phyloP scores from a whole-genome alignment of 2,888 invertebrate species.

The Euplexia lucipara region DNA sequence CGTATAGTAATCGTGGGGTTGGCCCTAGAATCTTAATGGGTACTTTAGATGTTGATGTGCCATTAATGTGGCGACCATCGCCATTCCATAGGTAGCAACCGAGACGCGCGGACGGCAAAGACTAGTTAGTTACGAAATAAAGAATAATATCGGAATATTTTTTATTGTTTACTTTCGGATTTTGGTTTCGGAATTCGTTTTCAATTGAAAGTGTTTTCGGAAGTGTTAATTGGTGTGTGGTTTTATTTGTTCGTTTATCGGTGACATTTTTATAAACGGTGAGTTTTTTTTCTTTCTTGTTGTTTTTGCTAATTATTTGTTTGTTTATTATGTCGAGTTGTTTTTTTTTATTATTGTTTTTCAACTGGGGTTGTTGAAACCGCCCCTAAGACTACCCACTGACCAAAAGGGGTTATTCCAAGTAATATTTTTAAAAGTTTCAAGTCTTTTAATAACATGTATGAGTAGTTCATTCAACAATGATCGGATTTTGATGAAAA shows the following conservation, averaged over 20 bases:
- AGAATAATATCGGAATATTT: no score
- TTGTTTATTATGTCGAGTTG: no score
- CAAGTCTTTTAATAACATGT: no score
- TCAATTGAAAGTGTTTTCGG: constrained; percentile 16
- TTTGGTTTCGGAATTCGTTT: no score
- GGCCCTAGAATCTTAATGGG: neutral
- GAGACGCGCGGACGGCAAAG: constrained; percentile 31
- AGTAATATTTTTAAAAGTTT: no score
- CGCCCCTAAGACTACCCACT: no score
- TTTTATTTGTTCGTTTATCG: neutral
- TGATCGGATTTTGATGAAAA: no score
- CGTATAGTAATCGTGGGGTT: neutral
- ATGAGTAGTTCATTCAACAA: no score
- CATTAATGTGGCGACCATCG: neutral
- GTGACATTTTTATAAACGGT: constrained; percentile 15
- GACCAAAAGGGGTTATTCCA: constrained; percentile 7
- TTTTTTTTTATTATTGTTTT: neutral
- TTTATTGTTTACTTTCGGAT: neutral
- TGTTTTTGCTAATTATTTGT: neutral
- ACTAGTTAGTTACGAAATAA: neutral
- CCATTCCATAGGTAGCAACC: constrained; percentile 33
- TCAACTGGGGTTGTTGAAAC: neutral
- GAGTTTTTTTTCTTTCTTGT: neutral
- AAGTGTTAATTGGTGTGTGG: constrained; percentile 35
- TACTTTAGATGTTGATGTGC: constrained; percentile 2